These are phyloP conservation scores for Drosophila phalerata DNA, from an alignment of 2,888 invertebrate genomes.

Conservation along the genomic window DNA sequence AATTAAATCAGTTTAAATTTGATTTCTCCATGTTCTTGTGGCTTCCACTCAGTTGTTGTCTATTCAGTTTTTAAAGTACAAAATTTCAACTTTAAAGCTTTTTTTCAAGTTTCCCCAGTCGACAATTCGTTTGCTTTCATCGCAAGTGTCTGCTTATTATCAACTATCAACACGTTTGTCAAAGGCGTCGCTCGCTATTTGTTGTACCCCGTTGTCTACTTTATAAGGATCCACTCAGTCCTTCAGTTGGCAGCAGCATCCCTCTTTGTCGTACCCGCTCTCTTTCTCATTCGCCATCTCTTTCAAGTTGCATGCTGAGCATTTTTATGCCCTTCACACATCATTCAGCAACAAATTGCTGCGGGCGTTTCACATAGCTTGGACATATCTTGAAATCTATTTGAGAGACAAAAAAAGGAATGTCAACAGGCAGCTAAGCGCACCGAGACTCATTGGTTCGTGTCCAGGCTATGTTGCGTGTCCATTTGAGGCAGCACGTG, in stretches of 20 bases:
- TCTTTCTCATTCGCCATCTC: neutral
- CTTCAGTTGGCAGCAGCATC: neutral
- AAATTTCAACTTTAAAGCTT: constrained; percentile 14
- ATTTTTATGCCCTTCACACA: constrained; percentile 81
- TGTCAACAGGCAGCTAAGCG: constrained; percentile 70
- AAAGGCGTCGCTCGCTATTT: constrained; percentile 47
- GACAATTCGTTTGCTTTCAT: constrained; percentile 41
- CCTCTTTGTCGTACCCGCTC: constrained; percentile 10
- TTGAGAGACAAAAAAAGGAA: constrained; percentile 64
- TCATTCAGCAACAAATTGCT: constrained; percentile 82
- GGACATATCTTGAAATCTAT: constrained; percentile 67
- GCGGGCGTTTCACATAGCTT: constrained; percentile 69
- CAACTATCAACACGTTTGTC: constrained; percentile 67
- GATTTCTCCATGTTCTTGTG: neutral
- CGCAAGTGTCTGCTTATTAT: constrained; percentile 48
- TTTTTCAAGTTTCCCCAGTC: constrained; percentile 20
- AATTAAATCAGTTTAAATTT: neutral
- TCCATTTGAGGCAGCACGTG: constrained; percentile 76
- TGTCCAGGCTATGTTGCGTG: constrained; percentile 75
- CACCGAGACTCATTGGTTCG: constrained; percentile 51
- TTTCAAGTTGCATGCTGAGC: constrained; percentile 34
- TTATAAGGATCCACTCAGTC: constrained; percentile 36
- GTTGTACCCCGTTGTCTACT: constrained; percentile 66
- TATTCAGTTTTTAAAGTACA: too few relatives aligned
- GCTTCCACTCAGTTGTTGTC: neutral